phyloP scores from a whole-genome alignment of 2,797 vertebrate genomes.

The Triplophysa bombifrons region DNA sequence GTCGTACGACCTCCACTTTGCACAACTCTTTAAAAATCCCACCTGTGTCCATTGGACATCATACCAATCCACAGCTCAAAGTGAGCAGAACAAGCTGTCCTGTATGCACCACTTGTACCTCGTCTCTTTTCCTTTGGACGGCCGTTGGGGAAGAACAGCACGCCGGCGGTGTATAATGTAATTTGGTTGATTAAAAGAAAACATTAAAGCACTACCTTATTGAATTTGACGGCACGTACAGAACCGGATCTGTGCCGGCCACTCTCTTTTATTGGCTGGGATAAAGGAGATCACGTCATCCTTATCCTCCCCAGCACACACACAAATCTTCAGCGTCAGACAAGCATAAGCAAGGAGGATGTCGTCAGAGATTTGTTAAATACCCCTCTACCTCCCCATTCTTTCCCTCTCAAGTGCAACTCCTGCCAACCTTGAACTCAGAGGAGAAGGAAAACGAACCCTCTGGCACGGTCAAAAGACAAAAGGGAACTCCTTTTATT shows the following conservation, averaged over 20 bases:
- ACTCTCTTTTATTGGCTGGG: slow-evolving; percentile 84
- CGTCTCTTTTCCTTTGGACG: slow-evolving; percentile 36
- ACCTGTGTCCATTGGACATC: slow-evolving; percentile 32
- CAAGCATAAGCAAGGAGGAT: slow-evolving; percentile 78
- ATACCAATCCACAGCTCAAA: slow-evolving; percentile 15
- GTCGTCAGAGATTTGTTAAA: slow-evolving; percentile 75
- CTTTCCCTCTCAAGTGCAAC: slow-evolving; percentile 52
- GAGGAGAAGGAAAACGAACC: slow-evolving; percentile 54
- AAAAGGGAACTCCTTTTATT: slow-evolving; percentile 70
- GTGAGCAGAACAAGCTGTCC: slow-evolving; percentile 40
- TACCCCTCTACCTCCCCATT: slow-evolving; percentile 28
- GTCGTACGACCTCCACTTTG: slow-evolving; percentile 36
- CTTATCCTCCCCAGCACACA: slow-evolving; percentile 56
- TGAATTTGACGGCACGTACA: slow-evolving; percentile 86
- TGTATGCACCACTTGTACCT: slow-evolving; percentile 42
- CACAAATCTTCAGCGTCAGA: slow-evolving; percentile 61
- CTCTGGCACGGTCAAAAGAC: slow-evolving; percentile 55
- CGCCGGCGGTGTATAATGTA: slow-evolving; percentile 79
- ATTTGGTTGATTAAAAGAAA: slow-evolving; percentile 90
- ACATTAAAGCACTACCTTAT: slow-evolving; percentile 86
- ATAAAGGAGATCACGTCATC: slow-evolving; percentile 84
- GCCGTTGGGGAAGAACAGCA: slow-evolving; percentile 58
- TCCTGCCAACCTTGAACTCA: slow-evolving; percentile 72
- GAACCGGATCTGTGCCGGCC: slow-evolving; percentile 79
- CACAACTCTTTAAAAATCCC: slow-evolving; percentile 23